Conservation (phyloP, 2,797 vertebrate genomes). For the Pseudochirops corinnae region DNA sequence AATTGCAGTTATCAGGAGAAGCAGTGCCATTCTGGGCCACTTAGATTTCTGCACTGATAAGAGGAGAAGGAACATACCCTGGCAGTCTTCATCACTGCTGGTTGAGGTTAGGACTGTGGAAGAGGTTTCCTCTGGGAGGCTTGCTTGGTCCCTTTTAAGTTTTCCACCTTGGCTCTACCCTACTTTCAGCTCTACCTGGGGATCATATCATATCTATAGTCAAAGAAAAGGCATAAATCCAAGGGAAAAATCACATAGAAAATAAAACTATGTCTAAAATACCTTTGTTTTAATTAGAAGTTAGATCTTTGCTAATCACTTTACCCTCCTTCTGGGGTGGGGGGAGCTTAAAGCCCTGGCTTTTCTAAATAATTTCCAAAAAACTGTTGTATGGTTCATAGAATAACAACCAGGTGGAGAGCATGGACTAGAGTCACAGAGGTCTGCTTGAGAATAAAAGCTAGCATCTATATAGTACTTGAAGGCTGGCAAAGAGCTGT, state of each 20-base stretch:
- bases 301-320: neutral
- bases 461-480: neutral
- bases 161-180: neutral
- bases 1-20: neutral
- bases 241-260: neutral
- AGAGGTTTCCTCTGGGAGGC: neutral
- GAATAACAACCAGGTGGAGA: conserved; percentile 41
- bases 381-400: neutral
- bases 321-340: too few species aligned
- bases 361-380: conserved; percentile 26
- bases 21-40: neutral
- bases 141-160: neutral
- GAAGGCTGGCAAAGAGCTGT: neutral
- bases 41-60: neutral
- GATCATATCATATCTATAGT: neutral
- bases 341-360: neutral
- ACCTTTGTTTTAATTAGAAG: neutral
- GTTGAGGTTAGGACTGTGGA: neutral
- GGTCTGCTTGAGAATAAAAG: neutral
- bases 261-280: neutral
- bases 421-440: neutral
- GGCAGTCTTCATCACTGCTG: neutral
- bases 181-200: neutral
- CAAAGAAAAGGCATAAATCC: neutral
- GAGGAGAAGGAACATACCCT: neutral